Base-by-base conservation (phyloP, 35 echinoderm and acorn worm genomes). In the Holothuria glaberrima region DNA sequence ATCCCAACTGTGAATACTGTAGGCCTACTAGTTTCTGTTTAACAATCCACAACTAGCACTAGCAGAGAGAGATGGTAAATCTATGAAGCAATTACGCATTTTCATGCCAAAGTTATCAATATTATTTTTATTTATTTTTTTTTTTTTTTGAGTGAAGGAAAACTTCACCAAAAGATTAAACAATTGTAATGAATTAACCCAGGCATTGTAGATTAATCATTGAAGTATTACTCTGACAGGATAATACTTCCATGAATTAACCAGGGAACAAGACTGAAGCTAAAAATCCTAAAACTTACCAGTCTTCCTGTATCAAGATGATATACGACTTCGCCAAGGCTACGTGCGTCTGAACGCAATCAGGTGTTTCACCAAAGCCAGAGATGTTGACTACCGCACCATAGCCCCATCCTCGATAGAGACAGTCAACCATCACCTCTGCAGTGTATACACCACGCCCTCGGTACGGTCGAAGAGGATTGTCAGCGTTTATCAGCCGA, bases 341-440 rank as follows among this genome's bases (percentile, higher is more conserved):
- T 22, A 87, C 85, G 12, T 87, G 34, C 13, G 61, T 69, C 22
- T 87, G 59, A 34, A 87, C 85, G 25, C 85, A 87, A 38, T 87
- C 85, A 54, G 50, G 50, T 16, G 85, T 87, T 50, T 67, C 61
- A 46, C 85, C 85, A n/a, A 87, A 48, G 2, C 85, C 85, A 52
- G 61, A 68, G 33, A 87, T 71, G 50, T 87, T 87, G 61, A 87
- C 61, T 6, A 45, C 30, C 25, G 60, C 61, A 2, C 44, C 61
- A 30, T 26, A 87, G 16, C 26, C 63, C 61, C 65, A 87, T 4
- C 85, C 85, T 33, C 52, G 12, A 48, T 68, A 87, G 24, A 87
- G 61, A 25, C 85, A 87, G 9, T 87, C 85, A 25, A 87, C 44
- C 25, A 16, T 3, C 6, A 87, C 85, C 85, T 87, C 85, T 20